Conservation (phyloP, 2,113 vertebrate species). For the Tamias sibiricus region DNA sequence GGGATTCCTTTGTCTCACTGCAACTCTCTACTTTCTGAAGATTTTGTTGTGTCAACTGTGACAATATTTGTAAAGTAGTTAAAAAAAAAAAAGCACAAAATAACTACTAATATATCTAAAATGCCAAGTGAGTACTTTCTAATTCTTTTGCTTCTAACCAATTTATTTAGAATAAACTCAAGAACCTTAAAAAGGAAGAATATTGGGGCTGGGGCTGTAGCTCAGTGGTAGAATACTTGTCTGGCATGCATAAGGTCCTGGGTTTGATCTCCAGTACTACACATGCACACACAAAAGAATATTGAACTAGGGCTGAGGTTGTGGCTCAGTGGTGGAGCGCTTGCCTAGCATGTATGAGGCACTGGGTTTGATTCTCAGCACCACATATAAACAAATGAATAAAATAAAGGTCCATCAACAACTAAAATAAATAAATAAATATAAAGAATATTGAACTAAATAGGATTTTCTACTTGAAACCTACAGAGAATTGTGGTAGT, state of each 20-base stretch:
- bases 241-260: too few relatives aligned
- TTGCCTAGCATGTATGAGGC: too few relatives aligned
- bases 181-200: background rate
- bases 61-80: background rate
- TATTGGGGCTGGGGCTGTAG: background rate
- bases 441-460: background rate
- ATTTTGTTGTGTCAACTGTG: background rate
- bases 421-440: background rate
- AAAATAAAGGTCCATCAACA: too few relatives aligned
- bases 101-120: background rate
- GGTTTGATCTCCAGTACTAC: too few relatives aligned
- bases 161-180: background rate
- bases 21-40: background rate
- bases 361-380: too few relatives aligned
- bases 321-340: too few relatives aligned
- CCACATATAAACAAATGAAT: too few relatives aligned
- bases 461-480: background rate
- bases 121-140: background rate
- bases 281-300: too few relatives aligned
- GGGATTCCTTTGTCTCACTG: background rate
- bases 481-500: background rate
- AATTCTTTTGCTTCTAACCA: constrained; percentile 16
- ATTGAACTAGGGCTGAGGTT: background rate
- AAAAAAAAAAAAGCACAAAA: background rate
- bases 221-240: too few relatives aligned